Evolutionary conservation across 2,888 invertebrate genomes (phyloP).

Genomic region (Schizaphis graminum): DNA sequence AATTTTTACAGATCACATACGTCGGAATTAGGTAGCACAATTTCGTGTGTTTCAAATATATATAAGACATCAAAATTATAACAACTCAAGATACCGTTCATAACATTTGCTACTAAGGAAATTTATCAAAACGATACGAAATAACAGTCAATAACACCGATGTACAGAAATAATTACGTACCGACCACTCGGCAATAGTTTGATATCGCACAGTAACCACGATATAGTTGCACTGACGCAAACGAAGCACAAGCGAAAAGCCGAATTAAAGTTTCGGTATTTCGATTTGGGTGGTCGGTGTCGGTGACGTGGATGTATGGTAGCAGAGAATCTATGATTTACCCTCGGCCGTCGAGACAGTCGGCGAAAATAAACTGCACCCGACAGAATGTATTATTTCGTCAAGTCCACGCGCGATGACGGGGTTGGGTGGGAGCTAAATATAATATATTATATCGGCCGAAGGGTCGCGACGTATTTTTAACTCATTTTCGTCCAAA

Average conservation of each 20-base stretch:
- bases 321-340: not conserved
- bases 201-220: not conserved
- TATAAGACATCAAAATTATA: not conserved
- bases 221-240: not conserved
- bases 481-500: not conserved
- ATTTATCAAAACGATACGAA: not conserved
- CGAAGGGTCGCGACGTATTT: not conserved
- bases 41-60: not conserved
- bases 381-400: not conserved
- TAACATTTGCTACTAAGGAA: not conserved
- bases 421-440: not conserved
- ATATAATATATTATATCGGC: not conserved
- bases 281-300: not conserved
- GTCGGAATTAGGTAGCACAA: not conserved
- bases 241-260: not conserved
- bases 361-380: not conserved
- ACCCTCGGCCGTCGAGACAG: not conserved
- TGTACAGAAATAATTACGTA: not conserved
- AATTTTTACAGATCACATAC: not conserved
- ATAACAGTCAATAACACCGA: not conserved
- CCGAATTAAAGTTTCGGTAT: not conserved
- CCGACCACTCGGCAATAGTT: not conserved
- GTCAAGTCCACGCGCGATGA: not conserved
- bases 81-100: not conserved
- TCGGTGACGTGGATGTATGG: not conserved